A percentile compares a stretch with the other conserved stretches of the same genome.
Conservation (phyloP, 1,140 invertebrate genomes). For the Lasioglossum baleicum region DNA sequence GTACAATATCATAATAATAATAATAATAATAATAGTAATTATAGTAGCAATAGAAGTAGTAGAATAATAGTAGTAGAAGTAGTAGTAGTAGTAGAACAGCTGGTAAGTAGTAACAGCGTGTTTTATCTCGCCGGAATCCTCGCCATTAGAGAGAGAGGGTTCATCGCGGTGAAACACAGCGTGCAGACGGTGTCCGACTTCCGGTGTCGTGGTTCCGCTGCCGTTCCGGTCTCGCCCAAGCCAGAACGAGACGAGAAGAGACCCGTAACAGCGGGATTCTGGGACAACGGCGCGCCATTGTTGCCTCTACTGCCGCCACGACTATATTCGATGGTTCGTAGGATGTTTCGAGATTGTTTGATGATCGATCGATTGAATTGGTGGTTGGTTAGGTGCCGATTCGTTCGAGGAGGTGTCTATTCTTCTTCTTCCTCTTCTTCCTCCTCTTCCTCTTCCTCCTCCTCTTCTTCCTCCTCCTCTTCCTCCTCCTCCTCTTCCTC, state of each 20-base stretch:
- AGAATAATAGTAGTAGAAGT: conserved; percentile 57
- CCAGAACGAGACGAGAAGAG: background rate
- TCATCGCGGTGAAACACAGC: background rate
- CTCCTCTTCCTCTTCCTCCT: conserved; percentile 83
- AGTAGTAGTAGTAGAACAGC: conserved; percentile 63
- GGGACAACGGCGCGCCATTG: conserved; percentile 29
- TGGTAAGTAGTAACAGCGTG: conserved; percentile 54
- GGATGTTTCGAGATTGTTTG: conserved; percentile 45
- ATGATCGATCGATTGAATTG: conserved; percentile 41
- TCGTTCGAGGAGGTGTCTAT: conserved; percentile 73
- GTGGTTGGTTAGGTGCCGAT: conserved; percentile 22
- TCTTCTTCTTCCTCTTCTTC: conserved; percentile 86
- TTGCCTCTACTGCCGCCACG: conserved; percentile 42
- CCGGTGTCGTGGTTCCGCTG: background rate
- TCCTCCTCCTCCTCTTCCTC: conserved; percentile 87
- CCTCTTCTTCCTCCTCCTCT: conserved; percentile 84
- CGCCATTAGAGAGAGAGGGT: conserved; percentile 9
- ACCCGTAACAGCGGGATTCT: conserved; percentile 33
- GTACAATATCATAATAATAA: conserved; percentile 65
- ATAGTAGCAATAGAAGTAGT: conserved; percentile 64
- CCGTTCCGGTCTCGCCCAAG: background rate
- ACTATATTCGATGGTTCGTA: conserved; percentile 48
- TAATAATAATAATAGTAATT: conserved; percentile 67
- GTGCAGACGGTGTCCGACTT: background rate
- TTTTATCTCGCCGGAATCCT: conserved; percentile 22